phyloP scores from a whole-genome alignment of 1,140 invertebrate genomes.

The Uloborus diversus region DNA sequence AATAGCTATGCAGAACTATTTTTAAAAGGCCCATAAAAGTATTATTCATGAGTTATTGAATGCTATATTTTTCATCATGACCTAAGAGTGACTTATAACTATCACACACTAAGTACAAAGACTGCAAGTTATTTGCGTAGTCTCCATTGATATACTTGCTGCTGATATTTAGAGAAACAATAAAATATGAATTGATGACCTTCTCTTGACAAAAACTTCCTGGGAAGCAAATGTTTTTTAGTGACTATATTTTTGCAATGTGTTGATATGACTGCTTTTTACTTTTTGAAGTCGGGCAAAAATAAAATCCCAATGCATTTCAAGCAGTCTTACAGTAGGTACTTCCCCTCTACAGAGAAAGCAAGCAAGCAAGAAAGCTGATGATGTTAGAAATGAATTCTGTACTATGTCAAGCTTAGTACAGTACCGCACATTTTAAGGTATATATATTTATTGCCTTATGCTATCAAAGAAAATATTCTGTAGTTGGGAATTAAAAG shows the following conservation, averaged over 20 bases:
- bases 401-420: constrained; percentile 48
- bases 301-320: constrained; percentile 32
- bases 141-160: constrained; percentile 25
- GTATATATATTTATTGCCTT: background rate
- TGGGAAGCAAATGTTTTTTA: constrained; percentile 18
- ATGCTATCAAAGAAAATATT: constrained; percentile 11
- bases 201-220: background rate
- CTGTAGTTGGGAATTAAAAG: constrained; percentile 30
- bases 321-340: constrained; percentile 38
- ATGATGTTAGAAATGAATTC: constrained; percentile 13
- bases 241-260: constrained; percentile 47
- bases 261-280: constrained; percentile 41
- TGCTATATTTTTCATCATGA: constrained; percentile 46
- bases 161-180: constrained; percentile 36
- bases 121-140: background rate
- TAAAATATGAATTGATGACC: constrained; percentile 12
- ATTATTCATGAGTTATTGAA: constrained; percentile 52
- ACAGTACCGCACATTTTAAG: constrained; percentile 2
- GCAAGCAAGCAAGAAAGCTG: constrained; percentile 15
- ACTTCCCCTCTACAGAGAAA: constrained; percentile 24
- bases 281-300: constrained; percentile 6
- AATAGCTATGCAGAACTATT: background rate
- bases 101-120: constrained; percentile 45
- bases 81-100: constrained; percentile 16
- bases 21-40: constrained; percentile 49